Base-by-base conservation (phyloP, 2,113 vertebrate genomes). In the Syrrhaptes paradoxus region DNA sequence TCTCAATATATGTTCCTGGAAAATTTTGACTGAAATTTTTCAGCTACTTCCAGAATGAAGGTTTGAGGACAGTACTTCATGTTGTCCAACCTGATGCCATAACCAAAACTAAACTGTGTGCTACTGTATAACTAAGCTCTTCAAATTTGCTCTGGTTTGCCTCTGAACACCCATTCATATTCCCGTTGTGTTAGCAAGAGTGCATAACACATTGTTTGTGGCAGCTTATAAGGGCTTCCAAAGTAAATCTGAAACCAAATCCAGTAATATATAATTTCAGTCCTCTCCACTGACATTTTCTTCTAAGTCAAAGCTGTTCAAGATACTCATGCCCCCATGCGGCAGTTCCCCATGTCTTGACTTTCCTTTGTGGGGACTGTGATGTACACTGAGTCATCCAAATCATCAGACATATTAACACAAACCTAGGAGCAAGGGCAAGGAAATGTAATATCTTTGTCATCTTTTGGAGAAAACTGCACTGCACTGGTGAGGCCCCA, bases 181-280 rank as follows among this genome's bases (percentile, higher is more conserved):
- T 62, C 20, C 46, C 66, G 31, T 32, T 0, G 0, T 48, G 9
- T 70, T 80, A 70, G 49, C 31, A 73, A 57, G 11, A 0, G 1
- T 62, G 17, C 24, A 5, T 65, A 80, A 48, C 7, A 29, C 7
- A 15, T 80, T 55, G 7, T 19, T 86, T 76, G 7, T 76, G 45
- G 34, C 8, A 65, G 19, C 13, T 90, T 66, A 24, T 16, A 22
- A 26, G 6, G 7, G 7, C 2, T 70, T 78, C 24, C 29, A 58
- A 74, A 54, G n/a, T 54, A 75, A 89, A 61, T 68, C 32, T 82
- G 55, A 14, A 88, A 61, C 32, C 3, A 75, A 66, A 76, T 78
- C 19, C 9, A 46, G 5, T 85, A 19, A 66, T 63, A 31, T 55
- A 34, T 48, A 66, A 32, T 87, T 87, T 62, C 36, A 54, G 6